Evolutionary conservation across 2,888 invertebrate genomes (phyloP).

Genomic region (Pycnomerus fuliginosus): DNA sequence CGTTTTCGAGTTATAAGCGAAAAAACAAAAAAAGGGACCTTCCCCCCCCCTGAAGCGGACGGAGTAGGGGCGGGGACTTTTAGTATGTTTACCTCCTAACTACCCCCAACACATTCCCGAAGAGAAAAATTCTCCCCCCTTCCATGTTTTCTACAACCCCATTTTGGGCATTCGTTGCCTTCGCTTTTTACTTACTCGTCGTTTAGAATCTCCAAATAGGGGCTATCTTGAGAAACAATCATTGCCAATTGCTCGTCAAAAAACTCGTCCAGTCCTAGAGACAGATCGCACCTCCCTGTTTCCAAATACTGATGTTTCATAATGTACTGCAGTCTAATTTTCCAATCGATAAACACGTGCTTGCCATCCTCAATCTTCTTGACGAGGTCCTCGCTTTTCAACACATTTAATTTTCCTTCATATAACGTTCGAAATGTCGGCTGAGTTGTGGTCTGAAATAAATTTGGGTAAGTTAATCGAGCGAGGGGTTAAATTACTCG

Average conservation of each 20-base stretch:
- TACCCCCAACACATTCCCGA: too few species aligned
- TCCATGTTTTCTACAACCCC: too few species aligned
- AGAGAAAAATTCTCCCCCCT: too few species aligned
- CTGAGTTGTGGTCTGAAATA: slow-evolving; percentile 59
- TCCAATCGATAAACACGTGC: slow-evolving; percentile 82
- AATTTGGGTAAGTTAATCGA: background rate
- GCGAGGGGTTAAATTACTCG: too few species aligned
- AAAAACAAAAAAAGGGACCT: too few species aligned
- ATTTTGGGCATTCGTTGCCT: too few species aligned
- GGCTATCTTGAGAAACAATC: slow-evolving; percentile 72
- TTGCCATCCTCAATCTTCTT: slow-evolving; percentile 63
- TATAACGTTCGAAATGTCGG: slow-evolving; percentile 61
- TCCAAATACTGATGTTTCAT: slow-evolving; percentile 68
- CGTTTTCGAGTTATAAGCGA: too few species aligned
- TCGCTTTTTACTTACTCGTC: slow-evolving; percentile 77
- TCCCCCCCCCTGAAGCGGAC: too few species aligned
- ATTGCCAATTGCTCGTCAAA: slow-evolving; percentile 77
- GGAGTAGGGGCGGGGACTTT: too few species aligned
- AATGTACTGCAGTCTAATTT: slow-evolving; percentile 69
- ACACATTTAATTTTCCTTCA: slow-evolving; percentile 58
- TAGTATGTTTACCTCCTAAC: too few species aligned
- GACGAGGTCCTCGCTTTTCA: slow-evolving; percentile 55
- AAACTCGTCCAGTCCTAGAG: slow-evolving; percentile 74
- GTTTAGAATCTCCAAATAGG: slow-evolving; percentile 75
- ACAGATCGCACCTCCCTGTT: slow-evolving; percentile 72